Evolutionary conservation across 2,888 invertebrate species (phyloP), one percentile per base, ranked within the genome.

Genomic region (Panorpa germanica): DNA sequence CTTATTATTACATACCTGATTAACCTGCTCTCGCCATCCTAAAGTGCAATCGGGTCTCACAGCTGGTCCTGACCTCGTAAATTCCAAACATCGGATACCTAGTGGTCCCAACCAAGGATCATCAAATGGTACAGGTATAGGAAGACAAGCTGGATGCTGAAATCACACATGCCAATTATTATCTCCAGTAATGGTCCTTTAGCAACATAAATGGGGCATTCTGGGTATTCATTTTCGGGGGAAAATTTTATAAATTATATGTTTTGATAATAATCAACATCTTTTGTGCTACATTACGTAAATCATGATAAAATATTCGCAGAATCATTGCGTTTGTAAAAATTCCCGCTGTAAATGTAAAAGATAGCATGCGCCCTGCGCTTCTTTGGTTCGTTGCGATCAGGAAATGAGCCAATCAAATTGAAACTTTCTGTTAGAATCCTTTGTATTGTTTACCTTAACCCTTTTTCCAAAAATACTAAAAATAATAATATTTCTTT

Each of bases 121-220:
- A 14, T 67, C 63, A 1, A 55, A 45, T 0, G 75, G 70, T 1
- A 85, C 77, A 29, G 66, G 54, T 39, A 88, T 86, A 2, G 85
- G 81, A 40, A 82, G 55, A 49, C 86, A 88, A 45, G 82, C 80
- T 1, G 86, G 85, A 53, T 88, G 86, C 65, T 77, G 55, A 31
- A n/a, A n/a, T n/a, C n/a, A 20, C 20, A 20, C 20, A n/a, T 9
- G 8, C n/a, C 8, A 20, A 9, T 9, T 9, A 20, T 20, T 25
- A 5, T 12, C 7, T 24, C 13, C 17, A 12, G 19, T n/a, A 5
- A 4, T n/a, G 11, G 5, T 13, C 17, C 14, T 7, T 13, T 9
- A 3, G 12, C 8, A 9, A 11, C 16, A 16, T 25, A 10, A 29
- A 22, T 22, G 10, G n/a, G 20, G n/a, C 8, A 20, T 8, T 8